Evolutionary conservation across 2,797 vertebrate genomes (phyloP).

Genomic region (Harpagifer antarcticus): DNA sequence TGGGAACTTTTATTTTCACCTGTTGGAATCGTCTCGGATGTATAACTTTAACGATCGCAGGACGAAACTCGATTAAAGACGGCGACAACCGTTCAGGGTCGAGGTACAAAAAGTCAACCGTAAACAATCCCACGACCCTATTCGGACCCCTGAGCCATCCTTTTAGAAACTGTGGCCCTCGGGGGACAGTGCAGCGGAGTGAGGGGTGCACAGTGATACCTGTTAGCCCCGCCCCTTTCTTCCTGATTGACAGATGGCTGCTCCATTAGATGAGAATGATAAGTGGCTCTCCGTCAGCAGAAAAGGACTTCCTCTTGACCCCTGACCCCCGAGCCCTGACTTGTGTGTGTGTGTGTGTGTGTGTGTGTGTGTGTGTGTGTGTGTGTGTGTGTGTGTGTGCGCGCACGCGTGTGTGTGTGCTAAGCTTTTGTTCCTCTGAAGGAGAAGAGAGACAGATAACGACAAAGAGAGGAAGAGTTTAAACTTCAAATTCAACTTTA

Average conservation of each 20-base stretch:
- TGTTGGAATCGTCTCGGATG: background rate
- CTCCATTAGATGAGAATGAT: slow-evolving; percentile 95
- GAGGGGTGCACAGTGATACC: slow-evolving; percentile 78
- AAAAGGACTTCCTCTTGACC: slow-evolving; percentile 94
- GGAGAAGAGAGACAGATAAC: slow-evolving; percentile 17
- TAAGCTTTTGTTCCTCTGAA: slow-evolving; percentile 52
- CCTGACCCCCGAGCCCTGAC: slow-evolving; percentile 83
- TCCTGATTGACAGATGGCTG: slow-evolving; percentile 94
- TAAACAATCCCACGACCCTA: slow-evolving; percentile 73
- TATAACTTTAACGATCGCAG: background rate
- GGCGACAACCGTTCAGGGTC: slow-evolving; percentile 11
- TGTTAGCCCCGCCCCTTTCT: slow-evolving; percentile 83
- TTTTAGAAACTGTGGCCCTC: slow-evolving; percentile 41
- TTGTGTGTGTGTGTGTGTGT: slow-evolving; percentile 13
- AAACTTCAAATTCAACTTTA: background rate
- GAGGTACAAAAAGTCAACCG: slow-evolving; percentile 17
- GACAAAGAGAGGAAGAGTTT: background rate
- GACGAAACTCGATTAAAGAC: slow-evolving; percentile 34
- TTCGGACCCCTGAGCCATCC: slow-evolving; percentile 51
- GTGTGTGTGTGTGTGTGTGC: slow-evolving; percentile 11
- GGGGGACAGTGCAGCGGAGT: slow-evolving; percentile 44
- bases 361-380: slow-evolving; percentile 17
- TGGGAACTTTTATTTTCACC: too few species aligned
- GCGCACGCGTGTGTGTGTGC: slow-evolving; percentile 4
- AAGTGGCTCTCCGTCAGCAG: slow-evolving; percentile 90